A percentile compares a stretch with the other conserved stretches of the same genome.
phyloP scores from a whole-genome alignment of 2,888 invertebrate species.

The Lamellibrachia satsuma region DNA sequence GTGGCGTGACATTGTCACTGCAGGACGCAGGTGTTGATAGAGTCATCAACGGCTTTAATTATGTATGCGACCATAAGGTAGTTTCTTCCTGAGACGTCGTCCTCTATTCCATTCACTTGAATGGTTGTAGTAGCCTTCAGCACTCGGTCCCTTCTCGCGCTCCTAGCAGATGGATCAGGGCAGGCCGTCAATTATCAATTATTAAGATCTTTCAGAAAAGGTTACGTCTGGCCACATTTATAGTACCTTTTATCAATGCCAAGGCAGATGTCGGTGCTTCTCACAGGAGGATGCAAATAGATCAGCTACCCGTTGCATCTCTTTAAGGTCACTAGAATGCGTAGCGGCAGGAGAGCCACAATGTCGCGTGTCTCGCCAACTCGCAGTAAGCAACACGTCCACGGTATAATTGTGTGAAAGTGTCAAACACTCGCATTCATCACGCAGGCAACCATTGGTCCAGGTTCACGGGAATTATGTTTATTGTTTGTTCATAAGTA shows the following conservation, averaged over 20 bases:
- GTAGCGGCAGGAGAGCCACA: neutral
- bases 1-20: neutral
- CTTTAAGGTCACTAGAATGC: neutral
- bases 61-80: neutral
- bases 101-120: neutral
- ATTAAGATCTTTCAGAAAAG: neutral
- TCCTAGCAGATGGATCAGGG: neutral
- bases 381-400: neutral
- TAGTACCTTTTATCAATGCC: neutral
- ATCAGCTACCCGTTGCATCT: neutral
- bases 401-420: neutral
- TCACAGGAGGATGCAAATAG: neutral
- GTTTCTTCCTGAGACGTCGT: neutral
- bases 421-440: neutral
- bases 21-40: neutral
- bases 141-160: neutral
- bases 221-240: neutral
- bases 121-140: neutral
- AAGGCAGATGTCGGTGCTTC: neutral
- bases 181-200: conserved; percentile 12
- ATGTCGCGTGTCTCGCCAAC: neutral
- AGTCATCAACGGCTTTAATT: neutral
- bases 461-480: too few species aligned
- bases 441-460: neutral
- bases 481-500: too few species aligned